These are phyloP conservation scores for Tipula lateralis DNA, from an alignment of 2,888 invertebrate genomes.

Conservation along the genomic window DNA sequence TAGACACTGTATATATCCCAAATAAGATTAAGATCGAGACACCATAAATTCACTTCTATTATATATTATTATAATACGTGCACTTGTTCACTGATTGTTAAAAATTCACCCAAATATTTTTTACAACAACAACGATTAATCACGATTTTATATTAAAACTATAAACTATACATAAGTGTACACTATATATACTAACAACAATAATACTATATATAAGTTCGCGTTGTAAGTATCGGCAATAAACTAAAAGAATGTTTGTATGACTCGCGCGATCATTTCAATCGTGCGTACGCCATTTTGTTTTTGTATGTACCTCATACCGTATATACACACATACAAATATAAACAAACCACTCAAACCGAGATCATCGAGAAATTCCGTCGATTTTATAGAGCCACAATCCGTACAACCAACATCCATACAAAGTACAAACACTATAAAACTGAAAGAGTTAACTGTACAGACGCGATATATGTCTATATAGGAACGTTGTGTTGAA, in stretches of 20 bases:
- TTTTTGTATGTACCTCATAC: not conserved
- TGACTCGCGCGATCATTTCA: not conserved
- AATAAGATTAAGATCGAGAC: not conserved
- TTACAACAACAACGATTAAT: not conserved
- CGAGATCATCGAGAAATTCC: not conserved
- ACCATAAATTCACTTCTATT: not conserved
- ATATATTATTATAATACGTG: not conserved
- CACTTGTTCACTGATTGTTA: not conserved
- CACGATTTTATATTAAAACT: not conserved
- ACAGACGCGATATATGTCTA: not conserved
- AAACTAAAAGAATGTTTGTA: constrained; percentile 12
- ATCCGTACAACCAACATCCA: not conserved
- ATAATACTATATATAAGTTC: not conserved
- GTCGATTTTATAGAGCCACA: not conserved
- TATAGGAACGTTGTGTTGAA: not conserved
- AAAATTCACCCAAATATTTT: not conserved
- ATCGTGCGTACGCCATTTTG: not conserved
- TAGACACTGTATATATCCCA: not conserved
- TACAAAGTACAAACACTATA: not conserved
- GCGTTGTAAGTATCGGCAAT: not conserved
- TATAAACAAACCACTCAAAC: not conserved
- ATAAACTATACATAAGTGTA: not conserved
- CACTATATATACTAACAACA: not conserved
- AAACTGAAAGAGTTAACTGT: not conserved
- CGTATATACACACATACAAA: not conserved